These are phyloP conservation scores for Amyelois transitella DNA, from an alignment of 1,140 invertebrate species.

Conservation along the genomic window DNA sequence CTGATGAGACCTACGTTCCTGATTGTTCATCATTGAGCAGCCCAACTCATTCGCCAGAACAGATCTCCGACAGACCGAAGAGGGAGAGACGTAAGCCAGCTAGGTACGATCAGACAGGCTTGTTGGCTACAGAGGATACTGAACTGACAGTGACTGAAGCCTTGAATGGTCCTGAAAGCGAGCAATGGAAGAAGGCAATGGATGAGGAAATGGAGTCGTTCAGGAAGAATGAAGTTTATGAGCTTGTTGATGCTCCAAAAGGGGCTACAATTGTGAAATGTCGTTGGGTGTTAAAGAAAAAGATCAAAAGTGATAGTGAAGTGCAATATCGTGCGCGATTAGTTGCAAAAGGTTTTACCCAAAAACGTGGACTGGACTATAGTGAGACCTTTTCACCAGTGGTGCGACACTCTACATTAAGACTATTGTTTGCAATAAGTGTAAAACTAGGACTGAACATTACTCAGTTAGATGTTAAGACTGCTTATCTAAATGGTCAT, in stretches of 20 bases:
- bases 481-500: slow-evolving; percentile 11
- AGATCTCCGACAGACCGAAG: too few species aligned
- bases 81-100: too few species aligned
- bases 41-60: slow-evolving; percentile 3
- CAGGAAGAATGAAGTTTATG: slow-evolving; percentile 28
- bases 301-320: slow-evolving; percentile 16
- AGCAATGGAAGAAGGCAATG: slow-evolving; percentile 35
- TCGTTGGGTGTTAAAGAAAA: slow-evolving; percentile 45
- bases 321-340: slow-evolving; percentile 51
- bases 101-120: too few species aligned
- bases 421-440: slow-evolving; percentile 13
- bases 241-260: slow-evolving; percentile 23
- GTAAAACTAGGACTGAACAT: slow-evolving; percentile 3
- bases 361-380: slow-evolving; percentile 42
- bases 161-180: slow-evolving; percentile 3
- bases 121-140: slow-evolving; percentile 5
- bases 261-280: slow-evolving; percentile 20
- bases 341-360: slow-evolving; percentile 42
- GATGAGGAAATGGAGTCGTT: slow-evolving; percentile 28
- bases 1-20: slow-evolving; percentile 8
- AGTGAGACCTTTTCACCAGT: slow-evolving; percentile 15
- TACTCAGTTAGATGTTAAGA: slow-evolving; percentile 10
- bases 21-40: slow-evolving; percentile 4
- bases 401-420: slow-evolving; percentile 7
- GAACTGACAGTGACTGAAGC: slow-evolving; percentile 6